Conservation (phyloP, 1,140 invertebrate species). For the Drosophila santomea region DNA sequence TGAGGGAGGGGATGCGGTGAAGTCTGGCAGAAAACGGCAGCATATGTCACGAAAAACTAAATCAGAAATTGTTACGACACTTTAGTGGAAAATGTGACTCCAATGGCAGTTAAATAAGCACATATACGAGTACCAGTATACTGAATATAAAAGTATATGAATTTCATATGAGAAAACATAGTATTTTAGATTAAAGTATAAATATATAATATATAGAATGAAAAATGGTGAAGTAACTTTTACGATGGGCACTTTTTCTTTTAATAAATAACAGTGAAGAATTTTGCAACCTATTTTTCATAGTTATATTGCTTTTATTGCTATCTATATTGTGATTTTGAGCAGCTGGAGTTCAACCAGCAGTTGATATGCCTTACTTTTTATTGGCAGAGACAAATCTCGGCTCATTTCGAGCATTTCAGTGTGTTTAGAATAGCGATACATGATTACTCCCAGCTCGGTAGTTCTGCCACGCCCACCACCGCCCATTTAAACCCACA, state of each 20-base stretch:
- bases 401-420: constrained; percentile 35
- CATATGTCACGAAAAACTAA: constrained; percentile 60
- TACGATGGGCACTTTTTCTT: too few species aligned
- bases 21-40: constrained; percentile 36
- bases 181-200: background rate
- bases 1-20: constrained; percentile 4
- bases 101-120: constrained; percentile 18
- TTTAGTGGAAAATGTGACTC: constrained; percentile 23
- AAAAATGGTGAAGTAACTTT: background rate
- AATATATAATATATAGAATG: background rate
- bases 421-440: constrained; percentile 40
- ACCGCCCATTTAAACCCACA: constrained; percentile 13
- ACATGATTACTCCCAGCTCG: constrained; percentile 42
- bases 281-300: too few species aligned
- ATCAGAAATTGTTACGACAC: constrained; percentile 16
- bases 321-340: too few species aligned
- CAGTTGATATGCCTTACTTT: background rate
- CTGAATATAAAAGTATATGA: background rate
- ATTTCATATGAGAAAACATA: background rate
- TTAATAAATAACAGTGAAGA: too few species aligned
- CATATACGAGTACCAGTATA: background rate
- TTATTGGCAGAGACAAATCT: constrained; percentile 28
- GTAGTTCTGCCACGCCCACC: constrained; percentile 36
- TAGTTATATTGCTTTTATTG: too few species aligned
- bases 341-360: background rate